A percentile compares a stretch with the other conserved stretches of the same genome.
Evolutionary conservation across 2,888 invertebrate genomes (phyloP).

Genomic region (Sthenelais limicola): DNA sequence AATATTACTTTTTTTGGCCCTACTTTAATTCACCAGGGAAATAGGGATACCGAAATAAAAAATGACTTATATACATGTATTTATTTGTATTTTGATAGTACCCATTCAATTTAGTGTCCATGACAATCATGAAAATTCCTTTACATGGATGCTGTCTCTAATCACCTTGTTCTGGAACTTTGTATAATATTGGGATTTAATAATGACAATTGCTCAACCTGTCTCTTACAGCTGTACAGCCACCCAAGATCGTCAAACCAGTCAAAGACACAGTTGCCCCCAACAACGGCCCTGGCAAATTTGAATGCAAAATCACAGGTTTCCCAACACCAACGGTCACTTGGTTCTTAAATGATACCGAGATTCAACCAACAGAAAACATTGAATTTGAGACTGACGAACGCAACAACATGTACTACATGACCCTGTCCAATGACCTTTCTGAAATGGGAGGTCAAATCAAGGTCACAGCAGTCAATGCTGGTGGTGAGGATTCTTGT

Average conservation of each 20-base stretch:
- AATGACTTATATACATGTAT: too few relatives aligned
- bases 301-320: slow-evolving; percentile 89
- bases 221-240: slow-evolving; percentile 65
- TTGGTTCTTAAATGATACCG: slow-evolving; percentile 77
- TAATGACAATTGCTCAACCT: too few relatives aligned
- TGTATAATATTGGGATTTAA: too few relatives aligned
- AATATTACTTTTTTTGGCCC: too few relatives aligned
- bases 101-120: too few relatives aligned
- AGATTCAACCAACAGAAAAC: slow-evolving; percentile 63
- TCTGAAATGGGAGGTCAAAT: slow-evolving; percentile 84
- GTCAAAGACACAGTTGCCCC: slow-evolving; percentile 66
- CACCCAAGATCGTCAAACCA: slow-evolving; percentile 66
- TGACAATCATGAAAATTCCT: too few relatives aligned
- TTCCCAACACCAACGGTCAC: slow-evolving; percentile 89
- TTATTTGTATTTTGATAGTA: too few relatives aligned
- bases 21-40: too few relatives aligned
- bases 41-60: too few relatives aligned
- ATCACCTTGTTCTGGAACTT: too few relatives aligned
- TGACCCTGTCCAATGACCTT: slow-evolving; percentile 81
- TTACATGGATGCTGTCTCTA: too few relatives aligned
- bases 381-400: slow-evolving; percentile 60
- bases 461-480: slow-evolving; percentile 77
- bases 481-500: slow-evolving; percentile 79
- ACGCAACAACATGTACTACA: slow-evolving; percentile 75
- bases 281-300: slow-evolving; percentile 69